Evolutionary conservation across 1,140 invertebrate species (phyloP).

Genomic region (Tetragnatha versicolor): DNA sequence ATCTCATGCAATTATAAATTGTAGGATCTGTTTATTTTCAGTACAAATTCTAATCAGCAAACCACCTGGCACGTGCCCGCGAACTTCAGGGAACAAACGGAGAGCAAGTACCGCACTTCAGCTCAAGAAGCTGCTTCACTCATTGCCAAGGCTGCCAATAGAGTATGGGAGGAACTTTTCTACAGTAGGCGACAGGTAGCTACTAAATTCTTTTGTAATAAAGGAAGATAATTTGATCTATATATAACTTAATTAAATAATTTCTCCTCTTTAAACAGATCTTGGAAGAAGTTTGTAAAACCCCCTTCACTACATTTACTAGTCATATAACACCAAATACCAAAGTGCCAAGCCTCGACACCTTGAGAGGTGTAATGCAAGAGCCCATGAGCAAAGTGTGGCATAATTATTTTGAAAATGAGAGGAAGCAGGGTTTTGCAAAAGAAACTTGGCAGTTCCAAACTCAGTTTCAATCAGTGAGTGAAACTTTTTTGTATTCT

Average conservation of each 20-base stretch:
- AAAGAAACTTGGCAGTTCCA: constrained; percentile 84
- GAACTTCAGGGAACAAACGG: constrained; percentile 23
- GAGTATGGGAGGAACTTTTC: constrained; percentile 97
- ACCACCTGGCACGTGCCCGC: constrained; percentile 92
- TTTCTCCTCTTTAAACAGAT: constrained; percentile 13
- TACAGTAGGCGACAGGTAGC: constrained; percentile 91
- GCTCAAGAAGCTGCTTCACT: constrained; percentile 79
- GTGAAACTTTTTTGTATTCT: constrained; percentile 55
- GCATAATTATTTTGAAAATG: constrained; percentile 88
- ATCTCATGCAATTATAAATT: too few species aligned
- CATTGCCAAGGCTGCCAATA: constrained; percentile 83
- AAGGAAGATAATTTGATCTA: background rate
- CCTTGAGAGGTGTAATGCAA: constrained; percentile 81
- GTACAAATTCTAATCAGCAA: constrained; percentile 56
- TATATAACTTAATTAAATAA: background rate
- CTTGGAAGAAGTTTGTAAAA: constrained; percentile 81
- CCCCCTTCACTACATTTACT: constrained; percentile 69
- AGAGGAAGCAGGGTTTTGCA: constrained; percentile 80
- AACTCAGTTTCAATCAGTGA: constrained; percentile 88
- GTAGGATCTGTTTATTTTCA: constrained; percentile 26
- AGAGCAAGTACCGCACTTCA: constrained; percentile 49
- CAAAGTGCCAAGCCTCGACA: constrained; percentile 71
- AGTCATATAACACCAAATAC: background rate
- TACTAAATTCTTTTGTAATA: background rate
- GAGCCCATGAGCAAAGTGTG: constrained; percentile 87